These are phyloP conservation scores for Ichneumon xanthorius DNA, from an alignment of 2,888 invertebrate species.

Conservation along the genomic window DNA sequence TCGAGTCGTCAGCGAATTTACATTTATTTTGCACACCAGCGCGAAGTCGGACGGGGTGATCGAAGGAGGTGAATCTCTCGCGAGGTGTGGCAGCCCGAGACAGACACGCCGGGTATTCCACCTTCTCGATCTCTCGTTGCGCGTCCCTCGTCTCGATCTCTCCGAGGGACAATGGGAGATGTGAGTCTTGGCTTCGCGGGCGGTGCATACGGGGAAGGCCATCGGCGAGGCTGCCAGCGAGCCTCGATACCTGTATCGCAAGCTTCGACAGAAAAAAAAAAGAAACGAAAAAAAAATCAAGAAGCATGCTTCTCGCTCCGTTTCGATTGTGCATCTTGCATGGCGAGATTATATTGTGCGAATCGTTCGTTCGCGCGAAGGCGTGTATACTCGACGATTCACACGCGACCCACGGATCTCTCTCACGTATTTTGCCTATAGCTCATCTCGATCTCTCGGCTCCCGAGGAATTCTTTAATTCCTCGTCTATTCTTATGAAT, in stretches of 20 bases:
- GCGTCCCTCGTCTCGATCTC: conserved; percentile 62
- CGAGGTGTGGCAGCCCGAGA: conserved; percentile 69
- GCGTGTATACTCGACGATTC: conserved; percentile 78
- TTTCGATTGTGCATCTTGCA: conserved; percentile 64
- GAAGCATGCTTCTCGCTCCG: conserved; percentile 59
- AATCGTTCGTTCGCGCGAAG: conserved; percentile 69
- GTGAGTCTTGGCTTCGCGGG: conserved; percentile 67
- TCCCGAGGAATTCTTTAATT: conserved; percentile 62
- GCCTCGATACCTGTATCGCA: conserved; percentile 55
- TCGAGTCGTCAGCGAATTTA: conserved; percentile 68
- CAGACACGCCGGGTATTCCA: conserved; percentile 66
- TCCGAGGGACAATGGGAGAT: conserved; percentile 68
- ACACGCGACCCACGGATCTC: conserved; percentile 79
- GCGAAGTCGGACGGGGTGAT: conserved; percentile 51
- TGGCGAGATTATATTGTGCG: conserved; percentile 64
- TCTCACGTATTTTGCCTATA: conserved; percentile 51
- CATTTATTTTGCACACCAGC: conserved; percentile 69
- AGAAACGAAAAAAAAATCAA: conserved; percentile 35
- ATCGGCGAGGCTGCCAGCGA: conserved; percentile 67
- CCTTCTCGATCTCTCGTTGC: conserved; percentile 52
- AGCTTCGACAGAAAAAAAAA: conserved; percentile 11
- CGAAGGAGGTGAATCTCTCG: conserved; percentile 68
- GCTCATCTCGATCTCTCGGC: conserved; percentile 62
- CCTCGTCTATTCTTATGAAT: conserved; percentile 56
- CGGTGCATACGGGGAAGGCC: conserved; percentile 66